These are phyloP conservation scores for Brevimyrus niger DNA, from an alignment of 2,113 vertebrate genomes.

Conservation along the genomic window DNA sequence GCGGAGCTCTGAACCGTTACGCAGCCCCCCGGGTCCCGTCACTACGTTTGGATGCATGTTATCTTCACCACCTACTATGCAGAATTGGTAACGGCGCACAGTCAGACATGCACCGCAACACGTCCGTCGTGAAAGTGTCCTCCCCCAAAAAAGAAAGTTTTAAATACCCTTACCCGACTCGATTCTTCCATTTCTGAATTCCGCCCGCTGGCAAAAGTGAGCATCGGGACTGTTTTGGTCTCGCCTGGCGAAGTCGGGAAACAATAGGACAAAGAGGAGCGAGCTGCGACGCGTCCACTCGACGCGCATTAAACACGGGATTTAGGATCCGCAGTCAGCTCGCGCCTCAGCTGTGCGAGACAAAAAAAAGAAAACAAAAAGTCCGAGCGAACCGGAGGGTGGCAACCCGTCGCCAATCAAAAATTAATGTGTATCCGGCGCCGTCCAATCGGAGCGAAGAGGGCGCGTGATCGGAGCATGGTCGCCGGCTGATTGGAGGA, in stretches of 20 bases:
- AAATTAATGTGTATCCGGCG: constrained; percentile 37
- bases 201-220: constrained; percentile 35
- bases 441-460: constrained; percentile 60
- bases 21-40: background rate
- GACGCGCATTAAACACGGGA: constrained; percentile 31
- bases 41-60: background rate
- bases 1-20: background rate
- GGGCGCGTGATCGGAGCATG: constrained; percentile 81
- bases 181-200: constrained; percentile 51
- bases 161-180: constrained; percentile 48
- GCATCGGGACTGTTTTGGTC: constrained; percentile 40
- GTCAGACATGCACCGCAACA: background rate
- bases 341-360: constrained; percentile 69
- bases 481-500: constrained; percentile 59
- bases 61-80: background rate
- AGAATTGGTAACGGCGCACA: background rate
- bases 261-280: constrained; percentile 53
- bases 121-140: background rate
- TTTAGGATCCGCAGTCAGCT: constrained; percentile 46
- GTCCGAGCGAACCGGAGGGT: constrained; percentile 58
- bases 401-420: constrained; percentile 66
- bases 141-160: background rate
- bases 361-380: constrained; percentile 53
- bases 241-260: constrained; percentile 35
- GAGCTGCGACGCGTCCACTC: constrained; percentile 40